A percentile compares a stretch with the other conserved stretches of the same genome.
Conservation (phyloP, 2,113 vertebrate species). For the Lasiurus cinereus region DNA sequence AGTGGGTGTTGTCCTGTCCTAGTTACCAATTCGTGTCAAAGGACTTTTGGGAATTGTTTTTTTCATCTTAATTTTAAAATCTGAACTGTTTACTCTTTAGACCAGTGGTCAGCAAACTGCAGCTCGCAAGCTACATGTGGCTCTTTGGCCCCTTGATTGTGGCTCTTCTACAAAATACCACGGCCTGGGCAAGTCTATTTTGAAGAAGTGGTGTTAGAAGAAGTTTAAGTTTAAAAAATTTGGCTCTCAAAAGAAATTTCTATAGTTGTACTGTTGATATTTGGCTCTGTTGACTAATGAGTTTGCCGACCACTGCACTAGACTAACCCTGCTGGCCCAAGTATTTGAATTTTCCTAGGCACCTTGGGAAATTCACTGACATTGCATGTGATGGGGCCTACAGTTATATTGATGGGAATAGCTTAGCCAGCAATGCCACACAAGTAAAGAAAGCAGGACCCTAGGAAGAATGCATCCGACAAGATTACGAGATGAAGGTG, state of each 20-base stretch:
- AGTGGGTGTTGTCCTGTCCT: slow-evolving; percentile 79
- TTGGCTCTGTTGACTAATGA: too few species aligned
- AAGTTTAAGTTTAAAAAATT: too few species aligned
- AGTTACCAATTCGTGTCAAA: slow-evolving; percentile 83
- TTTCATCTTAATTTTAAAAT: slow-evolving; percentile 80
- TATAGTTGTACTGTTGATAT: too few species aligned
- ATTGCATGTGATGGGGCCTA: slow-evolving; percentile 84
- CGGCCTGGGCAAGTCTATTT: too few species aligned
- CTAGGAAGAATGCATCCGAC: slow-evolving; percentile 85
- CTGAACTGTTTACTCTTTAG: slow-evolving; percentile 84
- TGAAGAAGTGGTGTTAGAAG: too few species aligned
- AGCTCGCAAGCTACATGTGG: too few species aligned
- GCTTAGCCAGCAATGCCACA: slow-evolving; percentile 79
- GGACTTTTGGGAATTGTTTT: slow-evolving; percentile 80
- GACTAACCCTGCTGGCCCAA: slow-evolving; percentile 84
- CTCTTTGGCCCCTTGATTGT: too few species aligned
- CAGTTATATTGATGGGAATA: slow-evolving; percentile 82
- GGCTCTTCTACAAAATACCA: too few species aligned
- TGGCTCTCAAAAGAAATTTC: too few species aligned
- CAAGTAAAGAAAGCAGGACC: slow-evolving; percentile 82
- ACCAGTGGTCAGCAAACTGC: background rate
- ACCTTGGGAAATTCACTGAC: slow-evolving; percentile 82
- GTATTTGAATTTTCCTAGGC: slow-evolving; percentile 82
- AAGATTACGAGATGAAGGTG: slow-evolving; percentile 85
- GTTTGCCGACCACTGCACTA: background rate